phyloP scores from a whole-genome alignment of 2,797 vertebrate genomes.

The Vipera latastei region DNA sequence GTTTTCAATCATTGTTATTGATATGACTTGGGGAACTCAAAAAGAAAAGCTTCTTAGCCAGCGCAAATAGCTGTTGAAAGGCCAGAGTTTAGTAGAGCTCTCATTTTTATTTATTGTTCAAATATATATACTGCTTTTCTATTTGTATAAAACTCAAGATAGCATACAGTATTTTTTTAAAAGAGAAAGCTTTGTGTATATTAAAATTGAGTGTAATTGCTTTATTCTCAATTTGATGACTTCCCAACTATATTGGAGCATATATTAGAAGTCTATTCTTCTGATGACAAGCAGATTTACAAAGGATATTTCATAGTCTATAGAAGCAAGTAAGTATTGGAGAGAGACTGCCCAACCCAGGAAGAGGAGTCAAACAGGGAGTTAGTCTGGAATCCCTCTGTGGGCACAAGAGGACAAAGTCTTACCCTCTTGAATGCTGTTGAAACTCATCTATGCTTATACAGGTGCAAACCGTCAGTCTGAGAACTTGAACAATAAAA shows the following conservation, averaged over 20 bases:
- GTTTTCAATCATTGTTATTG: background rate
- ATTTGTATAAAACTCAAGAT: background rate
- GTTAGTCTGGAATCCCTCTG: background rate
- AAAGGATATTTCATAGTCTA: background rate
- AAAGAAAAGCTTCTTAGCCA: background rate
- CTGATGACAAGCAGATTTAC: background rate
- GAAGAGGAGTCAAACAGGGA: background rate
- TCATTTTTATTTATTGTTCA: background rate
- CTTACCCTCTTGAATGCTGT: background rate
- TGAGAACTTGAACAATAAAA: background rate
- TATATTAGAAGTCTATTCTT: background rate
- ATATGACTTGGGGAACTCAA: background rate
- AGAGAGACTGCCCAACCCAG: background rate
- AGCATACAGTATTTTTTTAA: background rate
- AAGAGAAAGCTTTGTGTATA: background rate
- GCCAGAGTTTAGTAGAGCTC: background rate
- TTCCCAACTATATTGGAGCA: background rate
- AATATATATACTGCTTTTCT: background rate
- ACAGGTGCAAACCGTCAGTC: background rate
- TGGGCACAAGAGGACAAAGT: background rate
- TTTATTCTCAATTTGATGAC: background rate
- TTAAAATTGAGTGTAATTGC: background rate
- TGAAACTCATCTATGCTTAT: background rate
- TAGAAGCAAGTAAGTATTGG: background rate
- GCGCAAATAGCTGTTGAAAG: background rate